Percentiles rank a stretch among this genome's conserved stretches.
These are phyloP conservation scores for Acrocephalus scirpaceus DNA, from an alignment of 2,797 vertebrate genomes.

Conservation along the genomic window DNA sequence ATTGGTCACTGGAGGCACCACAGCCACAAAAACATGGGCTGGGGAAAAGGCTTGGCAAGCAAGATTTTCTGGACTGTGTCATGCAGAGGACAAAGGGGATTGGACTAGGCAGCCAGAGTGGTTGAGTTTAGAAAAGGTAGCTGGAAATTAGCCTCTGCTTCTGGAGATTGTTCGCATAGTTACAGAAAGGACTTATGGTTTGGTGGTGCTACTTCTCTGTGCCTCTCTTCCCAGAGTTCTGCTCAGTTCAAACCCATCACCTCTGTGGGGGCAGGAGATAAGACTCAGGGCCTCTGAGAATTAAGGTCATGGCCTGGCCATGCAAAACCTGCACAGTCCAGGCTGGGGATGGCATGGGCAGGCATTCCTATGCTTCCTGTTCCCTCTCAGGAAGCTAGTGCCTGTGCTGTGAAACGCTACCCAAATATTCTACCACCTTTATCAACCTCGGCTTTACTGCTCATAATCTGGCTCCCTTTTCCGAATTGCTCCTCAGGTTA, in stretches of 20 bases:
- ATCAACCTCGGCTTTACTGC: slow-evolving; percentile 11
- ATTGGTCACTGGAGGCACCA: not conserved
- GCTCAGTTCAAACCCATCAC: not conserved
- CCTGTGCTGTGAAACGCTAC: not conserved
- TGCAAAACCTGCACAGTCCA: not conserved
- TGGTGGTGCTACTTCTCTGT: not conserved
- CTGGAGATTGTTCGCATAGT: not conserved
- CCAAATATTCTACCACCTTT: slow-evolving; percentile 15
- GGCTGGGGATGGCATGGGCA: not conserved
- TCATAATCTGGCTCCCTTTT: slow-evolving; percentile 53
- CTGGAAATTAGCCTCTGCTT: not conserved
- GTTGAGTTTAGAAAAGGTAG: not conserved
- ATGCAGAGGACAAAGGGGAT: not conserved
- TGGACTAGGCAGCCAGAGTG: not conserved
- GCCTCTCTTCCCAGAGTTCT: not conserved
- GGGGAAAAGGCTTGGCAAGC: not conserved
- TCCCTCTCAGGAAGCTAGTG: not conserved
- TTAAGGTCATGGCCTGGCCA: not conserved
- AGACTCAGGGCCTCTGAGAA: not conserved
- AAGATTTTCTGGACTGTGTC: not conserved
- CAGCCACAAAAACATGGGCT: not conserved
- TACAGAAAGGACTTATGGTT: not conserved
- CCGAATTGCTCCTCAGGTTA: slow-evolving; percentile 65
- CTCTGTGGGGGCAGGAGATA: not conserved
- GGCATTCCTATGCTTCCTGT: not conserved